Evolutionary conservation across 1,140 invertebrate species (phyloP).

Genomic region (Orius insidiosus): DNA sequence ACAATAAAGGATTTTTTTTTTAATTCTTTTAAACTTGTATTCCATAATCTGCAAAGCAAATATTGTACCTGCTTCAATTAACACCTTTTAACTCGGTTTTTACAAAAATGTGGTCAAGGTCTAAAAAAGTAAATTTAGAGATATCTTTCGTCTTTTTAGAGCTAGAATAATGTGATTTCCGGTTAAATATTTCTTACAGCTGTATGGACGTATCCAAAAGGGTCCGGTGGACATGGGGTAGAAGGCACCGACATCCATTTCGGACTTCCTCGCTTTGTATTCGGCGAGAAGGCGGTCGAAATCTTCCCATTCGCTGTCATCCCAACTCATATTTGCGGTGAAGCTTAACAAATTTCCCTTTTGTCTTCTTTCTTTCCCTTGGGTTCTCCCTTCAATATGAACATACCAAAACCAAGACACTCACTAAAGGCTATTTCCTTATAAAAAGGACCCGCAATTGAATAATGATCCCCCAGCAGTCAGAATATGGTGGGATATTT

Average conservation of each 20-base stretch:
- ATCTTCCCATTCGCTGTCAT: conserved; percentile 22
- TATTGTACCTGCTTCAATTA: too few species aligned
- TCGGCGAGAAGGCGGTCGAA: conserved; percentile 21
- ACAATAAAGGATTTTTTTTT: too few species aligned
- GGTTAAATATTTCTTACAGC: conserved; percentile 29
- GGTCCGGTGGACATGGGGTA: conserved; percentile 45
- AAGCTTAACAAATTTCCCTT: not conserved
- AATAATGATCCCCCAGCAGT: too few species aligned
- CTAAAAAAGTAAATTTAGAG: not conserved
- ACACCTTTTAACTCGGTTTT: too few species aligned
- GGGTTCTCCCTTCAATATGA: too few species aligned
- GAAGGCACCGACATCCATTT: conserved; percentile 28
- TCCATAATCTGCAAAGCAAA: too few species aligned
- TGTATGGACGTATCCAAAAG: conserved; percentile 38
- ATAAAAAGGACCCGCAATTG: too few species aligned
- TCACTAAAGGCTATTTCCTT: too few species aligned
- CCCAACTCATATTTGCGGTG: conserved; percentile 16
- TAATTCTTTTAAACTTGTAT: too few species aligned
- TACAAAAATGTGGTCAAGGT: not conserved
- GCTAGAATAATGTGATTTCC: not conserved
- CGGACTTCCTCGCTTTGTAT: conserved; percentile 14
- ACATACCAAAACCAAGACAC: too few species aligned
- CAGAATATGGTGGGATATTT: too few species aligned
- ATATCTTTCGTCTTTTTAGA: not conserved
- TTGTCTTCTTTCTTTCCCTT: too few species aligned